These are phyloP conservation scores for Drosophila neocordata DNA, from an alignment of 1,140 invertebrate genomes.

Conservation along the genomic window DNA sequence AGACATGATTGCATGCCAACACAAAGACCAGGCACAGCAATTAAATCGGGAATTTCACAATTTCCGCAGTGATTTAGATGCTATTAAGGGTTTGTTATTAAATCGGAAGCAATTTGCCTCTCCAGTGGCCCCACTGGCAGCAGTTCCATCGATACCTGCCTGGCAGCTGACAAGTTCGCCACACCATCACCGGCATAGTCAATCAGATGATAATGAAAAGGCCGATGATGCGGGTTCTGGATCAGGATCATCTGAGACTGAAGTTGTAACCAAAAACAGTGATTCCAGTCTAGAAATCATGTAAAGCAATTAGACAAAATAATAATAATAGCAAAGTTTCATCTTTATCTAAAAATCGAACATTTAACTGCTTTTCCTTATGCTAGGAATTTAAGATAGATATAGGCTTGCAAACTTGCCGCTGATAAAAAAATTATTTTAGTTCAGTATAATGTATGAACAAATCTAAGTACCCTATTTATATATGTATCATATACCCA, in stretches of 20 bases:
- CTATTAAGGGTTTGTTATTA: constrained; percentile 89
- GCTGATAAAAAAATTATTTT: too few relatives aligned
- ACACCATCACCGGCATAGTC: constrained; percentile 60
- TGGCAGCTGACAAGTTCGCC: constrained; percentile 87
- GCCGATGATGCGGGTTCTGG: constrained; percentile 83
- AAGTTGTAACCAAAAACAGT: constrained; percentile 87
- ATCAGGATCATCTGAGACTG: constrained; percentile 86
- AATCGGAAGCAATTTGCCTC: constrained; percentile 90
- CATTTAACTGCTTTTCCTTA: constrained; percentile 6
- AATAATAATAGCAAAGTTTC: not conserved
- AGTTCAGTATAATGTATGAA: not conserved
- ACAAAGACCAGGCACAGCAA: constrained; percentile 84
- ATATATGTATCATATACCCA: not conserved
- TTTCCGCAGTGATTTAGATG: constrained; percentile 89
- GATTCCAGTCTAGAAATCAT: constrained; percentile 88
- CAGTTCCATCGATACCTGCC: constrained; percentile 88
- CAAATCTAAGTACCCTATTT: not conserved
- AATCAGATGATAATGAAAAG: constrained; percentile 81
- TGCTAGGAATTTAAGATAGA: constrained; percentile 18
- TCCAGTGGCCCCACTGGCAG: constrained; percentile 83
- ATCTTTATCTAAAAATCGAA: constrained; percentile 17
- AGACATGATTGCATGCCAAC: constrained; percentile 63
- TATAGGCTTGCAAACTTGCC: too few relatives aligned
- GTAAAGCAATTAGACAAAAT: constrained; percentile 77
- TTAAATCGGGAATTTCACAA: constrained; percentile 86